These are phyloP conservation scores for Apteryx mantelli DNA, from an alignment of 2,113 vertebrate genomes.

Conservation along the genomic window DNA sequence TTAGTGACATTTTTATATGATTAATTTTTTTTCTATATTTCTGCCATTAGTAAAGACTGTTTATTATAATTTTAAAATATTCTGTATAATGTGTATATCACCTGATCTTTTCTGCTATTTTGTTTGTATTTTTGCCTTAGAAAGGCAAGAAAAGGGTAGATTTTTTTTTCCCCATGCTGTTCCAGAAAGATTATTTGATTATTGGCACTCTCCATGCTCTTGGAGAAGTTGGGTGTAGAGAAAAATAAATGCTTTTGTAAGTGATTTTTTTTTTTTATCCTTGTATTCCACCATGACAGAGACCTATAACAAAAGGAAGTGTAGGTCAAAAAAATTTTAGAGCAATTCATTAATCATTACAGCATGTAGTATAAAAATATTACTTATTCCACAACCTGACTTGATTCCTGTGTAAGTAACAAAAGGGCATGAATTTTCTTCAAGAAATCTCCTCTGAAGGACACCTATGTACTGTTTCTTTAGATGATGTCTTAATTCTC, in stretches of 20 bases:
- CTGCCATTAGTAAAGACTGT: not conserved
- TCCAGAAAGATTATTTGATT: not conserved
- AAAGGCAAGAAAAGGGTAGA: not conserved
- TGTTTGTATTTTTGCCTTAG: not conserved
- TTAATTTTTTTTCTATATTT: not conserved
- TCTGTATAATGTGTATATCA: not conserved
- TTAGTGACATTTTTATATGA: not conserved
- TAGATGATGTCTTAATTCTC: conserved; percentile 31
- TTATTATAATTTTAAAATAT: not conserved
- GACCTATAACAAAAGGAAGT: not conserved
- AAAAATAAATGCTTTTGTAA: not conserved
- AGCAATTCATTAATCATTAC: conserved; percentile 7
- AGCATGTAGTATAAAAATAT: not conserved
- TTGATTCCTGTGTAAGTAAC: conserved; percentile 2
- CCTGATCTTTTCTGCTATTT: not conserved
- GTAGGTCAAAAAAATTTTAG: not conserved
- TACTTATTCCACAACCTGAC: not conserved
- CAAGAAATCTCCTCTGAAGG: not conserved
- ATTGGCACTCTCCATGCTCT: not conserved
- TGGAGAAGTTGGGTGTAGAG: not conserved
- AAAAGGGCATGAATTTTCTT: conserved; percentile 1
- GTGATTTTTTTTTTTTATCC: not conserved
- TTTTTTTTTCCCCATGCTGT: not conserved
- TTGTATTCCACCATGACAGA: not conserved
- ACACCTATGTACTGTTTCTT: not conserved